These are phyloP conservation scores for Deroplatys truncata DNA, from an alignment of 2,888 invertebrate genomes.

Conservation along the genomic window DNA sequence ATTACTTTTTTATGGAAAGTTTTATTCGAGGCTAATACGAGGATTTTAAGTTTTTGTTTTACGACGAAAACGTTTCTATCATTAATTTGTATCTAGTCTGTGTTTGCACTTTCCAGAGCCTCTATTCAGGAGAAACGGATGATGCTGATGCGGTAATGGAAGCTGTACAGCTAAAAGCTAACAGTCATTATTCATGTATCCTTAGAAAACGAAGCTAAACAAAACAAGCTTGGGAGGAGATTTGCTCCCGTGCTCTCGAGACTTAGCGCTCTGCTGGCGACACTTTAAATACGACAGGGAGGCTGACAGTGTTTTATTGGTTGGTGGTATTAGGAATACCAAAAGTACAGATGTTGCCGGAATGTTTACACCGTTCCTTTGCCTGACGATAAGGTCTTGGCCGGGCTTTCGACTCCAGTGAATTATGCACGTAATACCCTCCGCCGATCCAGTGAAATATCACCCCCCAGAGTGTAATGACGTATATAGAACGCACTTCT, in stretches of 20 bases:
- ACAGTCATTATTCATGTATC: background rate
- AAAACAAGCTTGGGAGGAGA: background rate
- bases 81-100: background rate
- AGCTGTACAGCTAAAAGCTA: background rate
- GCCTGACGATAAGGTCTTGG: background rate
- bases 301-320: background rate
- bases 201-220: background rate
- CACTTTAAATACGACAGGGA: background rate
- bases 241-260: background rate
- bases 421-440: background rate
- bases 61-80: too few relatives aligned
- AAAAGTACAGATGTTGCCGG: background rate
- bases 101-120: background rate
- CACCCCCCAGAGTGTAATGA: background rate
- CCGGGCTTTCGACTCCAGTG: background rate
- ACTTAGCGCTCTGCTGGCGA: background rate
- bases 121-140: background rate
- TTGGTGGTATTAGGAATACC: background rate
- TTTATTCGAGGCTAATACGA: too few relatives aligned
- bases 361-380: background rate
- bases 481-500: background rate
- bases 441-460: background rate
- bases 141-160: background rate
- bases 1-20: too few relatives aligned
- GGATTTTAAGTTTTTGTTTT: too few relatives aligned